Conservation (phyloP, 2,113 vertebrate species). For the Grammomys dolichurus region DNA sequence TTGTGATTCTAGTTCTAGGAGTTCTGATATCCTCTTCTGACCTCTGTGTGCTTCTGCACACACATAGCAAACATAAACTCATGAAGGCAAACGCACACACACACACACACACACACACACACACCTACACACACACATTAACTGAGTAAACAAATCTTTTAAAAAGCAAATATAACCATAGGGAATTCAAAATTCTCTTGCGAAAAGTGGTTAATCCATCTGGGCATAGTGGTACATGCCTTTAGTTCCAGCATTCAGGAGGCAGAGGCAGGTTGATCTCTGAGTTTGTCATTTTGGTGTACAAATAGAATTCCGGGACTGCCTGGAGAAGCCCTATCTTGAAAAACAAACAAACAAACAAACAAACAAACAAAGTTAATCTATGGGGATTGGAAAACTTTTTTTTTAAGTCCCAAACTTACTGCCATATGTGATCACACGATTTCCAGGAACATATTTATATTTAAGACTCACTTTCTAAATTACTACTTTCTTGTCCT, state of each 20-base stretch:
- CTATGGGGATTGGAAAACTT: not conserved
- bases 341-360: not conserved
- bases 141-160: not conserved
- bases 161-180: not conserved
- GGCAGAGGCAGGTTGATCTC: not conserved
- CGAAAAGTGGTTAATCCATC: not conserved
- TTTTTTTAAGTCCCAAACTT: not conserved
- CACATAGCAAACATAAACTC: not conserved
- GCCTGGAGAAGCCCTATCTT: not conserved
- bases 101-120: not conserved
- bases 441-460: not conserved
- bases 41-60: not conserved
- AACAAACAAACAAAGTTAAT: not conserved
- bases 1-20: not conserved
- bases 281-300: not conserved
- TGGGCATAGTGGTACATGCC: not conserved
- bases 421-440: not conserved
- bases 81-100: not conserved
- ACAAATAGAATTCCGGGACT: not conserved
- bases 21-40: not conserved
- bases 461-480: not conserved
- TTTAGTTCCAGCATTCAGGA: not conserved
- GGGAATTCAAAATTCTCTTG: not conserved
- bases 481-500: not conserved
- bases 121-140: not conserved